A percentile compares a stretch with the other conserved stretches of the same genome.
Evolutionary conservation across 1,140 invertebrate genomes (phyloP).

Genomic region (Sycophaga agraensis): DNA sequence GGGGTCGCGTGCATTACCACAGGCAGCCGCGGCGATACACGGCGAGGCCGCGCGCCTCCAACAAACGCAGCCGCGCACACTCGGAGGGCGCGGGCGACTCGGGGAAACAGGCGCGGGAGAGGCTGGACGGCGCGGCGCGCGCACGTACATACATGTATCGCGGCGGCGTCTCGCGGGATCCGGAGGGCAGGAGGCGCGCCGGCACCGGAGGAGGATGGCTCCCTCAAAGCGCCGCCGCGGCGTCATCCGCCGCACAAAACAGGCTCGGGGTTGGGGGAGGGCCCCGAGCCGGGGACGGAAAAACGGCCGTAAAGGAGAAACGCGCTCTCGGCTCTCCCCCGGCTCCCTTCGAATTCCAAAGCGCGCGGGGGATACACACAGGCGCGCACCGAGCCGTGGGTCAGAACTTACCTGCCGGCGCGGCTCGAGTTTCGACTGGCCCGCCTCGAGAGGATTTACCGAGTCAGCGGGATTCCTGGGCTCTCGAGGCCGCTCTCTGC

Average conservation of each 20-base stretch:
- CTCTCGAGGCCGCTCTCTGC: conserved; percentile 14
- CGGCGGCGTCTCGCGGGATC: conserved; percentile 29
- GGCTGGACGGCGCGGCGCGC: neutral
- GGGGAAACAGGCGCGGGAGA: neutral
- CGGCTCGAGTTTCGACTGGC: conserved; percentile 23
- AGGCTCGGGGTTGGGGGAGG: no score
- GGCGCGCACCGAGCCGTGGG: neutral
- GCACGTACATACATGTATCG: conserved; percentile 25
- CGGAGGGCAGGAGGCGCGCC: no score
- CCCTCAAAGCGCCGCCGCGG: no score
- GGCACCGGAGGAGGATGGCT: no score
- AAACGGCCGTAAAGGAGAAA: no score
- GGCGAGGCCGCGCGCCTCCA: no score
- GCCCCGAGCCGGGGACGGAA: no score
- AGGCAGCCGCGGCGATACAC: no score
- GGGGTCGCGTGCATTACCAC: no score
- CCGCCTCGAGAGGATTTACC: conserved; percentile 20
- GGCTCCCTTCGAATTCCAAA: conserved; percentile 19
- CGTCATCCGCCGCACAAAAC: no score
- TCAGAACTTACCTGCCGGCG: conserved; percentile 22
- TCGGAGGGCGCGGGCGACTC: neutral
- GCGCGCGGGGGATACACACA: neutral
- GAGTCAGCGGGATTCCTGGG: conserved; percentile 38
- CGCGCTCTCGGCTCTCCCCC: neutral
- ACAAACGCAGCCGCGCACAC: no score